A percentile compares a stretch with the other conserved stretches of the same genome.
These are phyloP conservation scores for Cistogaster globosa DNA, from an alignment of 2,888 invertebrate species.

Conservation along the genomic window DNA sequence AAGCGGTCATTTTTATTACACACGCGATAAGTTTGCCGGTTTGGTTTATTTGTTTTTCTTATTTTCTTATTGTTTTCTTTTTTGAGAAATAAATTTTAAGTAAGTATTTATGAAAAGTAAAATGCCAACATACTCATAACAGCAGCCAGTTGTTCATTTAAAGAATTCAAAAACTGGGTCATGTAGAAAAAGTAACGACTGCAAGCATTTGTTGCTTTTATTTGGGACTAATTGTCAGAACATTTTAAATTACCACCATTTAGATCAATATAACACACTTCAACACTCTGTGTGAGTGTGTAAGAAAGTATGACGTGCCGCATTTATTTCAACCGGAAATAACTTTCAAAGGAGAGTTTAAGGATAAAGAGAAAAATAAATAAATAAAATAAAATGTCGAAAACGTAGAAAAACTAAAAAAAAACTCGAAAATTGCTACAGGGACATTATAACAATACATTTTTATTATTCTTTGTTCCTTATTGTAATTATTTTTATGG, in stretches of 20 bases:
- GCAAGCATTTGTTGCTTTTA: conserved; percentile 55
- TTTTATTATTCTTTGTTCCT: conserved; percentile 16
- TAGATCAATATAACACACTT: conserved; percentile 10
- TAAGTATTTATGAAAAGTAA: conserved; percentile 30
- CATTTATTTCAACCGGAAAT: conserved; percentile 59
- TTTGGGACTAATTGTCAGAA: conserved; percentile 36
- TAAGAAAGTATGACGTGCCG: conserved; percentile 42
- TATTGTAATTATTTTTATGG: conserved; percentile 16
- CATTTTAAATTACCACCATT: conserved; percentile 52
- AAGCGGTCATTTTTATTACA: conserved; percentile 37
- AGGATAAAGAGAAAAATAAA: conserved; percentile 25
- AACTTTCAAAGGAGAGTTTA: conserved; percentile 58
- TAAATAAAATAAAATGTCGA: neutral
- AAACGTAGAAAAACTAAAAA: conserved; percentile 11
- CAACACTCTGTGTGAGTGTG: conserved; percentile 34
- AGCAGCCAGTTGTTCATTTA: conserved; percentile 47
- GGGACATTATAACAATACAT: conserved; percentile 48
- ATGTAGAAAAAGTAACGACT: conserved; percentile 28
- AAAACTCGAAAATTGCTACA: conserved; percentile 48
- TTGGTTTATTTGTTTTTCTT: conserved; percentile 18
- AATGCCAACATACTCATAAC: conserved; percentile 50
- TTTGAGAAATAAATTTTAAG: neutral
- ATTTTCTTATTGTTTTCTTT: conserved; percentile 15
- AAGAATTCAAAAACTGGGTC: conserved; percentile 56
- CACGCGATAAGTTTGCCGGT: conserved; percentile 57